phyloP scores from a whole-genome alignment of 2,888 invertebrate species.

The Leptopilina myrica region DNA sequence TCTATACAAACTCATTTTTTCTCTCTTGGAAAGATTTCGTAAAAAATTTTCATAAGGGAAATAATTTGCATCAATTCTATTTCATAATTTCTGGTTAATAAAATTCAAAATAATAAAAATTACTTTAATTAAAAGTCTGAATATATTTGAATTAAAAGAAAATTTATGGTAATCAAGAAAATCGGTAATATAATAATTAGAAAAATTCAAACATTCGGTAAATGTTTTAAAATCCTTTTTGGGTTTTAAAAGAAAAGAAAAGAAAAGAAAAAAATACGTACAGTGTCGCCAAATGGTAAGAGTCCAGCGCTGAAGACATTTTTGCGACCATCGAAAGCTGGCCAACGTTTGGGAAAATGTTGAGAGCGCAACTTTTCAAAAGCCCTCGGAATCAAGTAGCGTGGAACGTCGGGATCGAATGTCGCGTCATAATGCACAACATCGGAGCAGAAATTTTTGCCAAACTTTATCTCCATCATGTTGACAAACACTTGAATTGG shows the following conservation, averaged over 20 bases:
- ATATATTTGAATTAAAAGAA: no score
- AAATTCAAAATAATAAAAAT: no score
- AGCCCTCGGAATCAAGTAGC: slow-evolving; percentile 79
- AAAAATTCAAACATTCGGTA: no score
- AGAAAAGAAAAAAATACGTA: slow-evolving; percentile 48
- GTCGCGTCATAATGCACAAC: slow-evolving; percentile 90
- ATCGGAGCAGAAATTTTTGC: slow-evolving; percentile 72
- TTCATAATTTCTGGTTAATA: no score
- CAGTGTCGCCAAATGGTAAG: slow-evolving; percentile 75
- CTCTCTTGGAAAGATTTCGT: no score
- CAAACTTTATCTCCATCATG: slow-evolving; percentile 80
- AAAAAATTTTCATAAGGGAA: no score
- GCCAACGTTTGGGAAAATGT: slow-evolving; percentile 76
- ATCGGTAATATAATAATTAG: no score
- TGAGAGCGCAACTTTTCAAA: slow-evolving; percentile 72
- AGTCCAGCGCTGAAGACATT: slow-evolving; percentile 80
- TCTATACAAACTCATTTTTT: no score
- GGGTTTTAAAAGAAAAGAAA: not conserved
- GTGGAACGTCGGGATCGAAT: slow-evolving; percentile 84
- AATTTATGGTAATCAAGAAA: no score
- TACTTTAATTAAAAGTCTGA: no score
- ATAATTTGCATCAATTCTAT: no score
- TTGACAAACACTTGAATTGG: slow-evolving; percentile 80
- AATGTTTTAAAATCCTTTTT: no score
- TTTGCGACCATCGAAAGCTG: slow-evolving; percentile 87